Conservation (phyloP, 2,888 invertebrate genomes). For the Enchytraeus crypticus region DNA sequence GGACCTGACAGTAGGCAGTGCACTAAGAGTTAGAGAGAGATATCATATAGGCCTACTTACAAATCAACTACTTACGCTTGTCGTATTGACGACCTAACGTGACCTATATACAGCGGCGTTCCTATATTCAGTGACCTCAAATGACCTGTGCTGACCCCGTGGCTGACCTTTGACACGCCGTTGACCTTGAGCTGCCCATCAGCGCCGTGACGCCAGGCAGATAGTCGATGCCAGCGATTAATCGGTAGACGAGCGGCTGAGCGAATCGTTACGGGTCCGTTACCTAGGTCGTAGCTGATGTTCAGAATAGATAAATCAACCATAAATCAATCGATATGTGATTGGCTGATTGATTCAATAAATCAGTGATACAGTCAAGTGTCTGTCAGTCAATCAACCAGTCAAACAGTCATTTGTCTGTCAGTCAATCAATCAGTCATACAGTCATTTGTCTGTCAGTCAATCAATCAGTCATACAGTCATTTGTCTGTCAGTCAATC, state of each 20-base stretch:
- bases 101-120: constrained; percentile 11
- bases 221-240: constrained; percentile 8
- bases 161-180: neutral
- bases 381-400: no score
- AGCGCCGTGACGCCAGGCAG: constrained; percentile 6
- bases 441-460: no score
- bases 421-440: no score
- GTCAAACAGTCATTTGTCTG: no score
- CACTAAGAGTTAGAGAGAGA: no score
- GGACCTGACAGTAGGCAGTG: no score
- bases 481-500: no score
- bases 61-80: constrained; percentile 2
- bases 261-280: constrained; percentile 9
- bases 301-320: no score
- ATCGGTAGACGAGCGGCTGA: neutral
- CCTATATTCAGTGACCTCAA: constrained; percentile 4
- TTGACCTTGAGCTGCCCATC: constrained; percentile 14
- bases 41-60: neutral
- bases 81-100: constrained; percentile 1
- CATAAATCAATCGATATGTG: no score
- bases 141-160: constrained; percentile 9
- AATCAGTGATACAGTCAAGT: no score
- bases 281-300: constrained; percentile 15
- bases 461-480: no score
- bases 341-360: no score